Base-by-base conservation (phyloP, 2,113 vertebrate genomes). In the Lucifuga dentata region DNA sequence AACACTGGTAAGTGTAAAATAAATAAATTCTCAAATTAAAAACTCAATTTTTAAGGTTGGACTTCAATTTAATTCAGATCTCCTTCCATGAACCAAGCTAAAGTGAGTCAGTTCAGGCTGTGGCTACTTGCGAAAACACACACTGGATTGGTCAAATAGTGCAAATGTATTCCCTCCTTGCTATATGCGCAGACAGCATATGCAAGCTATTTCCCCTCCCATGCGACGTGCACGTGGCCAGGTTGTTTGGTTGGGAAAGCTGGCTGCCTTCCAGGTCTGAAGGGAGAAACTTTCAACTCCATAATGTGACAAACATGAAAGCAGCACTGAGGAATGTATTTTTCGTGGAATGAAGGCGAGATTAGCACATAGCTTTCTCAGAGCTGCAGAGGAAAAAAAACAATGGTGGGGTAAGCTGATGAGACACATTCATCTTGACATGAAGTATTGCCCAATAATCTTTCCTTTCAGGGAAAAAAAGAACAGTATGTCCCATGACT, bases 251-350 rank as follows among this genome's bases (percentile, higher is more conserved):
- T 32, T 26, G 44, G n/a, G 7, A 41, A 43, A 56, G 16, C 43
- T 89, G 90, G 90, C 86, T 5, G 9, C 7, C 5, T 6, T 73
- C 86, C 87, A 88, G 55, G 11, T 53, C 68, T 72, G 50, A 63
- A 76, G 59, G 49, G 67, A 62, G 73, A 80, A 75, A 74, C 40
- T 32, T 21, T 76, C 82, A 77, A 38, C 77, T 68, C 56, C 72
- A 62, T 83, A 81, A 80, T 80, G 78, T 76, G 83, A 88, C 77
- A 77, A 88, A 88, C 77, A 80, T 88, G 68, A 88, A 86, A 88
- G 85, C 57, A 55, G 57, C 17, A 9, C 76, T 65, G 51, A 87
- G 86, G 87, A 90, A 90, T 92, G 83, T 79, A 78, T 86, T 91
- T 86, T 90, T 82, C 81, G 68, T 74, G 59, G 73, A 85, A 66